Percentiles rank a stretch among this genome's conserved stretches.
Conservation (phyloP, 1,140 invertebrate genomes). For the Papilio helenus region DNA sequence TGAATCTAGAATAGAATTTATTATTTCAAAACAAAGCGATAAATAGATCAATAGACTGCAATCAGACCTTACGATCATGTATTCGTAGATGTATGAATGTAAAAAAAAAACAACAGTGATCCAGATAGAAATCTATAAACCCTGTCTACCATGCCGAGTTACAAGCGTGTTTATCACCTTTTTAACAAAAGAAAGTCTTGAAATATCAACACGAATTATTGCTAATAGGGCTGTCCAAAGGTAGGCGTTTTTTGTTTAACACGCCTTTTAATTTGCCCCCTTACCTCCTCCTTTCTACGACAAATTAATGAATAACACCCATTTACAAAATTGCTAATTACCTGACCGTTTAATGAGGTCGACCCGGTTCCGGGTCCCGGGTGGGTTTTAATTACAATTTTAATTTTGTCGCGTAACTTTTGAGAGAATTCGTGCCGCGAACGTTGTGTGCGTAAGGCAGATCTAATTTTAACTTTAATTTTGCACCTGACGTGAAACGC, state of each 20-base stretch:
- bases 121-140: not conserved
- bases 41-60: too few species aligned
- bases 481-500: not conserved
- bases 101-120: not conserved
- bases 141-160: not conserved
- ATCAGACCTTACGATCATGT: too few species aligned
- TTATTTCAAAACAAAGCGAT: too few species aligned
- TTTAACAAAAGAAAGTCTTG: not conserved
- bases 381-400: slow-evolving; percentile 61
- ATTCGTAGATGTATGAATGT: not conserved
- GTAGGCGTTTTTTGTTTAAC: slow-evolving; percentile 41
- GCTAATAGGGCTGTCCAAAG: not conserved
- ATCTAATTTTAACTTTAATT: slow-evolving; percentile 27
- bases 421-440: slow-evolving; percentile 6
- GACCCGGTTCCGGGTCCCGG: slow-evolving; percentile 47
- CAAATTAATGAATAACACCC: slow-evolving; percentile 68
- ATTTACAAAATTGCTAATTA: slow-evolving; percentile 74
- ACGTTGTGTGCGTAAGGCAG: not conserved
- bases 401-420: slow-evolving; percentile 53
- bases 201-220: not conserved
- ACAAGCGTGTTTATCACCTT: not conserved
- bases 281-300: not conserved
- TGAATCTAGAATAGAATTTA: too few species aligned
- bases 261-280: slow-evolving; percentile 51
- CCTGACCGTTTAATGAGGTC: slow-evolving; percentile 67